Evolutionary conservation across 2,888 invertebrate genomes (phyloP).

Genomic region (Ectemnius cavifrons): DNA sequence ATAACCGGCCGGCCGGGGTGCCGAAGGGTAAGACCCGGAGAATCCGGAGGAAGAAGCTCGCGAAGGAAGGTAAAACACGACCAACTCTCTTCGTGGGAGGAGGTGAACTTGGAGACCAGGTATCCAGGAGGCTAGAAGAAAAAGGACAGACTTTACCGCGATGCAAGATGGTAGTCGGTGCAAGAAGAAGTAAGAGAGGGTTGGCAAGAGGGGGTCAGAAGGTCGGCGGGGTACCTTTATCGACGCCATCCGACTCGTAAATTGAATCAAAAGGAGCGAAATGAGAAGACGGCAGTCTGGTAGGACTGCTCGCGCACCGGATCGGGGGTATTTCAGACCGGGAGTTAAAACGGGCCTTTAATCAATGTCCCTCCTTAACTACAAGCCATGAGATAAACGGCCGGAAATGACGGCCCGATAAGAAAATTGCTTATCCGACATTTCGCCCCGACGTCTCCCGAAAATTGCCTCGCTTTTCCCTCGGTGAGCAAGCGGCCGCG

Average conservation of each 20-base stretch:
- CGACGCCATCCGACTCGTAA: conserved; percentile 71
- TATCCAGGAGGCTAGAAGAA: conserved; percentile 32
- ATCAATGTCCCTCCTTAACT: conserved; percentile 73
- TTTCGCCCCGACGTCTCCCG: conserved; percentile 50
- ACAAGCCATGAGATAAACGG: conserved; percentile 75
- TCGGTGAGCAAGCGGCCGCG: conserved; percentile 44
- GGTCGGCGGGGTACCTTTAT: conserved; percentile 56
- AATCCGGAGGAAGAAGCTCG: conserved; percentile 11
- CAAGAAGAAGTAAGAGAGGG: conserved; percentile 20
- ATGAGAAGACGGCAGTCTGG: conserved; percentile 55
- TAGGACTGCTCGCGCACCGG: neutral
- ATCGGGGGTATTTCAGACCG: conserved; percentile 61
- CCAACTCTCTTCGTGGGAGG: conserved; percentile 18
- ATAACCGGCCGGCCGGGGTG: conserved; percentile 56
- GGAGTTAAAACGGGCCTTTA: conserved; percentile 73
- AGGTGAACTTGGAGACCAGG: conserved; percentile 18
- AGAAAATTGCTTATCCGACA: conserved; percentile 73
- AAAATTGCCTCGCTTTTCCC: conserved; percentile 67
- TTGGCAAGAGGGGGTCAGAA: conserved; percentile 34
- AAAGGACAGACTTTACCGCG: conserved; percentile 46
- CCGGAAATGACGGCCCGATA: conserved; percentile 75
- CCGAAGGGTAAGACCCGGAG: conserved; percentile 24
- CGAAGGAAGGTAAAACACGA: conserved; percentile 42
- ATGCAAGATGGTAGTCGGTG: conserved; percentile 33
- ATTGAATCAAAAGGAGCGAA: conserved; percentile 75